A percentile compares a stretch with the other conserved stretches of the same genome.
Evolutionary conservation across 1,140 invertebrate species (phyloP).

Genomic region (Gryllus bimaculatus): DNA sequence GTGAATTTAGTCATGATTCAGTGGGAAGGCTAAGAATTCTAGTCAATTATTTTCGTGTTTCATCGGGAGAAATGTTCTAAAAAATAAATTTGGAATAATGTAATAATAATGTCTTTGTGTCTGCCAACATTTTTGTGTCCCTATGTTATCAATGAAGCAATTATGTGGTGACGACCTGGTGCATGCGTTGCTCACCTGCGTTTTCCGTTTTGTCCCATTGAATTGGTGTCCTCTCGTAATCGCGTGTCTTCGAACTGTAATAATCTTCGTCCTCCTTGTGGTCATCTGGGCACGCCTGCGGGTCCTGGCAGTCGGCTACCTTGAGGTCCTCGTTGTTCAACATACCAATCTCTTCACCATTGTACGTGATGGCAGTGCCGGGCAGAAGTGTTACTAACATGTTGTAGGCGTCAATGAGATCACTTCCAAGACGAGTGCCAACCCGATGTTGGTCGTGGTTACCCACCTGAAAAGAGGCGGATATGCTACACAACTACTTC

Average conservation of each 20-base stretch:
- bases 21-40: no score
- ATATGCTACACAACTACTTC: not conserved
- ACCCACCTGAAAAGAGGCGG: not conserved
- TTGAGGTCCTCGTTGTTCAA: conserved; percentile 34
- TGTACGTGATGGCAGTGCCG: conserved; percentile 69
- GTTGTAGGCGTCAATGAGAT: conserved; percentile 59
- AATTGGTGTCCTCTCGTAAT: conserved; percentile 60
- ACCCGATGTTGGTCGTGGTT: conserved; percentile 64
- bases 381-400: conserved; percentile 67
- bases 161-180: no score
- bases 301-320: conserved; percentile 41
- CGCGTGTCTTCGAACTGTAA: conserved; percentile 45
- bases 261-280: conserved; percentile 39
- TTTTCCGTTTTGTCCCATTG: conserved; percentile 53
- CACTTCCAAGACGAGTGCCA: conserved; percentile 50
- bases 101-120: no score
- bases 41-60: no score
- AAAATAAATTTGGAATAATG: no score
- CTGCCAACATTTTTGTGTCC: no score
- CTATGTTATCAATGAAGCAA: no score
- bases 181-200: conserved; percentile 55
- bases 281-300: conserved; percentile 18
- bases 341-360: conserved; percentile 77
- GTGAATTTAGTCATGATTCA: no score
- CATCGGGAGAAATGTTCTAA: no score